Evolutionary conservation across 2,113 vertebrate genomes (phyloP).

Genomic region (Sterna hirundo): DNA sequence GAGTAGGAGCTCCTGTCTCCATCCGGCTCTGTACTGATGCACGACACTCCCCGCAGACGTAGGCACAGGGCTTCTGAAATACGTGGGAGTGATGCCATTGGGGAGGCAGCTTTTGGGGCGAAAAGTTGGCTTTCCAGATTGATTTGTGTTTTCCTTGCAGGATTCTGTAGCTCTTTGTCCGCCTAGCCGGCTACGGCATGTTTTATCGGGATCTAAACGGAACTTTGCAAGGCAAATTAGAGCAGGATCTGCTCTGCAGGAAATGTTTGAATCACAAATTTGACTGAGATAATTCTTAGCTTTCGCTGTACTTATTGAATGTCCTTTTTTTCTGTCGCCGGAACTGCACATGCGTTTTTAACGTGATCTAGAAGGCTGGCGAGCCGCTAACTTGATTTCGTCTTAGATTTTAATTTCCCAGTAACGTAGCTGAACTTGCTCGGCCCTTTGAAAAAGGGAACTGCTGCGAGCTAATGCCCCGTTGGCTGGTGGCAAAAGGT

Average conservation of each 20-base stretch:
- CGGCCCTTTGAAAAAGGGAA: neutral
- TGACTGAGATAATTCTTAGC: neutral
- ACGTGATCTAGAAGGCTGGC: neutral
- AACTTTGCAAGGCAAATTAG: neutral
- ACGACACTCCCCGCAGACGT: neutral
- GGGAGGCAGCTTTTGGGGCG: neutral
- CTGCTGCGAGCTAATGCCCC: neutral
- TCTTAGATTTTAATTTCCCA: neutral
- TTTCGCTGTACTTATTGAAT: neutral
- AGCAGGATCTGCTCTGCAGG: neutral
- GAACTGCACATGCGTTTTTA: neutral
- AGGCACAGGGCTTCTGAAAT: neutral
- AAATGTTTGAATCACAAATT: neutral
- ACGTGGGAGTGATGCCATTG: accelerated
- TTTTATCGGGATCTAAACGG: neutral
- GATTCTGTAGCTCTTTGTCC: neutral
- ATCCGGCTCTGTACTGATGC: no score
- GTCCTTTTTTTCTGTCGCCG: accelerated
- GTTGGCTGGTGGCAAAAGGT: neutral
- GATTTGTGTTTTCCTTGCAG: neutral
- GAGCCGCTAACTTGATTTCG: accelerated
- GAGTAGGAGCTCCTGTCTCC: neutral
- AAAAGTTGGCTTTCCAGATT: accelerated
- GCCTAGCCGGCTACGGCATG: accelerated
- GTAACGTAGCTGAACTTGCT: neutral